Evolutionary conservation across 2,888 invertebrate species (phyloP), one percentile per base, ranked within the genome.

Genomic region (Hydropsyche betteni): DNA sequence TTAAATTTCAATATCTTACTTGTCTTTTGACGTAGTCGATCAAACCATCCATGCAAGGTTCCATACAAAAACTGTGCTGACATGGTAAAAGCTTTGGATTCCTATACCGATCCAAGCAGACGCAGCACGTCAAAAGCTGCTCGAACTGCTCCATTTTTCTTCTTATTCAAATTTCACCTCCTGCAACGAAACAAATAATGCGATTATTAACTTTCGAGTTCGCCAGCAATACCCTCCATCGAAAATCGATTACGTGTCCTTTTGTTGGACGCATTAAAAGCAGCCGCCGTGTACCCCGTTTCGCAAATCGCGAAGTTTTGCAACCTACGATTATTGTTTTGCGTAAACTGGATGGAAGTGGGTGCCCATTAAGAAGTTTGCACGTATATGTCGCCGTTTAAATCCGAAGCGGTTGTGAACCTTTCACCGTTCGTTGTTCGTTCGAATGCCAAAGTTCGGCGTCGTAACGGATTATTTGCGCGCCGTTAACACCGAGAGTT

Each of bases 51-150:
- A 99, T 94, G 86, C 99, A 99, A 74, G 99, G 98, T 83, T 97
- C 96, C 94, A 97, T 95, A 84, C 99, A 99, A 87, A 97, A 99
- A 82, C 98, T 98, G 91, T 99, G 99, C 89, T 99, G 99, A 85
- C 98, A 98, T 92, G 98, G 98, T 84, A 99, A 87, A 84, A 99
- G 90, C 88, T 98, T 99, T n/a, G 99, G 99, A 85, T 96, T 96
- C 82, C 95, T 90, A 87, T 94, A 99, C 83, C 99, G 91, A 88
- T 99, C 99, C 85, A 99, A 88, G 86, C 99, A 99, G 84, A 99
- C 97, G 85, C 98, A 96, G 88, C 99, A 99, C 81, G 97, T 98
- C 84, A 99, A 90, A 85, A 99, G 90, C 87, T 98, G 97, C 87
- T 99, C 98, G 85, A 96, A 96, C 90, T 96, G 95, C 91, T 96